Base-by-base conservation (phyloP, 2,113 vertebrate genomes). In the Gambusia holbrooki region DNA sequence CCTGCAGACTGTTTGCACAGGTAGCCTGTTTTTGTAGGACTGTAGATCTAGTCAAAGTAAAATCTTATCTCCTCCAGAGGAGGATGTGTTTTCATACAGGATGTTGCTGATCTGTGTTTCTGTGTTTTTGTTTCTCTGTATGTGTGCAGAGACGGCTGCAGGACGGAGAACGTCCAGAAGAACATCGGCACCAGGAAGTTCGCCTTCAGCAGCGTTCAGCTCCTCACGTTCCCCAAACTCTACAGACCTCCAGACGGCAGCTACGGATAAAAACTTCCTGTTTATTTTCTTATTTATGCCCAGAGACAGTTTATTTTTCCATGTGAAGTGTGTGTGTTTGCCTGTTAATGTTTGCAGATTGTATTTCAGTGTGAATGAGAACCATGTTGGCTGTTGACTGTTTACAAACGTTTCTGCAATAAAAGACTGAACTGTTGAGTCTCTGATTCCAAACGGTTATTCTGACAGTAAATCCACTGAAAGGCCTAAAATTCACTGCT, bases 131-230 rank as follows among this genome's bases (percentile, higher is more conserved):
- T 76, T 45, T 48, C 19, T 14, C 29, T 1, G 27, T 19, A 17
- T 30, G 69, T 62, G 40, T 27, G 3, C 67, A 91, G 90, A 64
- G 86, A 89, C 1, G 91, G 91, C 45, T 91, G 91, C 78, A 87
- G 97, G 92, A 96, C 97, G 96, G 97, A 98, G 89, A 98, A 97
- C 93, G 97, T 97, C 75, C 92, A 96, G 96, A 98, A 98, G 96
- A 98, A 98, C 94, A 87, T 97, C 77, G 96, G 95, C 92, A 96
- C 93, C 95, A 97, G 96, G 93, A 97, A 96, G 87, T 98, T 97
- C 74, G 96, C 97, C 89, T 98, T 98, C 96, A 97, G 97, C 95
- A 84, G 95, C 87, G 94, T 98, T 35, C 97, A 98, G 89, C 95
- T 98, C 91, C 95, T 97, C 95, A 95, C 96, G 90, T 98, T 98